A percentile compares a stretch with the other conserved stretches of the same genome.
Conservation (phyloP, 2,797 vertebrate species). For the Catharus ustulatus region DNA sequence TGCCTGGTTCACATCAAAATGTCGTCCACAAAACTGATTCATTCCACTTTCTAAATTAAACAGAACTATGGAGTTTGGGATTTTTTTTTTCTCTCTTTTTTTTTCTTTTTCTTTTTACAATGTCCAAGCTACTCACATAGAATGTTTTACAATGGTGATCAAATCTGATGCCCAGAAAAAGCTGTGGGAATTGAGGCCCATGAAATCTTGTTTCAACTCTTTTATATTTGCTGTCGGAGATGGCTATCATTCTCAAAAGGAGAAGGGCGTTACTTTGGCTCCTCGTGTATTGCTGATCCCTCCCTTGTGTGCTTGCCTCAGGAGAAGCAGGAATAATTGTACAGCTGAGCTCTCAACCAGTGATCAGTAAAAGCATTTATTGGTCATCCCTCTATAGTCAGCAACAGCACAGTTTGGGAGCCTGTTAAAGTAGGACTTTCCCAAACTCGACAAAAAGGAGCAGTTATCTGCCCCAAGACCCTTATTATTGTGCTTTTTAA, state of each 20-base stretch:
- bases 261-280: slow-evolving; percentile 60
- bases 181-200: slow-evolving; percentile 78
- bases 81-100: fast-evolving
- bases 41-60: slow-evolving; percentile 69
- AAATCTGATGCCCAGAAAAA: slow-evolving; percentile 70
- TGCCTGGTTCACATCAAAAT: slow-evolving; percentile 68
- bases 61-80: background rate
- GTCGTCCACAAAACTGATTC: slow-evolving; percentile 62
- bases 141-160: slow-evolving; percentile 78
- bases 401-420: background rate
- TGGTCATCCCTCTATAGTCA: background rate
- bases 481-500: background rate
- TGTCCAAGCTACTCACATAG: slow-evolving; percentile 47
- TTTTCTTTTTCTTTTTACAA: background rate
- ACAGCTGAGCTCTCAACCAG: background rate
- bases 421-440: background rate
- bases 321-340: slow-evolving; percentile 13
- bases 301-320: slow-evolving; percentile 31
- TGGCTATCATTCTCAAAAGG: slow-evolving; percentile 53
- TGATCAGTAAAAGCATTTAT: slow-evolving; percentile 27
- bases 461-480: background rate
- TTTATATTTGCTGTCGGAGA: slow-evolving; percentile 68
- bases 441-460: background rate
- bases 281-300: slow-evolving; percentile 32
- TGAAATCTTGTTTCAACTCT: slow-evolving; percentile 78